phyloP scores from a whole-genome alignment of 2,113 vertebrate genomes.

The Baryphthengus martii region DNA sequence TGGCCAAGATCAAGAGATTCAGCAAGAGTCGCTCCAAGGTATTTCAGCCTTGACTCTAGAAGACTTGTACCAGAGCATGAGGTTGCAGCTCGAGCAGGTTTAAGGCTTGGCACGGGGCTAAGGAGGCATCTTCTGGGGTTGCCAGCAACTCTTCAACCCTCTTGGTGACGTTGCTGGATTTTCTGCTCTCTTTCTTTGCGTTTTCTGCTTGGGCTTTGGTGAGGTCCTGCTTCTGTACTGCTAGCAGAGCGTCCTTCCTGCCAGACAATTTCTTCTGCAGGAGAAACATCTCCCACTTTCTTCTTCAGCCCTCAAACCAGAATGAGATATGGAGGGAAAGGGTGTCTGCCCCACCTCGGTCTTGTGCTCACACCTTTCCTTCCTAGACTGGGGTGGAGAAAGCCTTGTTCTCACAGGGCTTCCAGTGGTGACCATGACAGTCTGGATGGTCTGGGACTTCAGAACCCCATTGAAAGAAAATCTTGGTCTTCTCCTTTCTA shows the following conservation, averaged over 20 bases:
- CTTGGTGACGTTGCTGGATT: background rate
- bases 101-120: too few species aligned
- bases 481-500: background rate
- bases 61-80: background rate
- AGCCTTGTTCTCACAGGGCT: background rate
- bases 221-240: background rate
- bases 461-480: background rate
- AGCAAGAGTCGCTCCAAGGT: slow-evolving; percentile 85
- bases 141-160: background rate
- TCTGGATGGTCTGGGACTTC: background rate
- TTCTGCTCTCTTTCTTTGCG: background rate
- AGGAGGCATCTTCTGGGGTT: background rate
- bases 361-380: background rate
- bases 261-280: background rate
- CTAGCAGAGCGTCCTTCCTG: background rate
- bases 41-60: background rate
- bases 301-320: background rate
- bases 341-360: background rate
- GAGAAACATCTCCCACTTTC: background rate
- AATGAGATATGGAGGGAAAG: background rate
- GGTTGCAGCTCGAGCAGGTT: background rate
- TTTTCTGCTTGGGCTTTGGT: background rate
- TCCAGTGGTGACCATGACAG: background rate
- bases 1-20: slow-evolving; percentile 94
- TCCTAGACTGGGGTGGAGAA: background rate